phyloP scores from a whole-genome alignment of 2,113 vertebrate genomes.

The Gopherus evgoodei region DNA sequence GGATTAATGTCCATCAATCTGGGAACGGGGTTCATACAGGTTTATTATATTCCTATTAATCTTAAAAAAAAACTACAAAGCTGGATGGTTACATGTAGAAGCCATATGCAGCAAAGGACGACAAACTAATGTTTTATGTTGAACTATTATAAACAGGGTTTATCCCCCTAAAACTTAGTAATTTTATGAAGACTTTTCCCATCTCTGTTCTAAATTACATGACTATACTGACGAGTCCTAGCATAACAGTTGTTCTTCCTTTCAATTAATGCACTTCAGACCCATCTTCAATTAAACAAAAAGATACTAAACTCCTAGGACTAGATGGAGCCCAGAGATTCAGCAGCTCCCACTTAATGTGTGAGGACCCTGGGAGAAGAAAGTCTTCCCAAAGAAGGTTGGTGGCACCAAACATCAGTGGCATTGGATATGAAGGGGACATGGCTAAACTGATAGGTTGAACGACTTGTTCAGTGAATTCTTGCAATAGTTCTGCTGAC shows the following conservation, averaged over 20 bases:
- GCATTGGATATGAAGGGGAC: neutral
- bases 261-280: neutral
- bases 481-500: neutral
- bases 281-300: rapidly evolving
- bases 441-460: neutral
- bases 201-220: neutral
- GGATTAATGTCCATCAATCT: slow-evolving; percentile 46
- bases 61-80: neutral
- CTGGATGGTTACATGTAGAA: neutral
- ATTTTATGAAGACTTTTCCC: slow-evolving; percentile 4
- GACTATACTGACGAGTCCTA: neutral
- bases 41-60: slow-evolving; percentile 44
- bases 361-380: rapidly evolving
- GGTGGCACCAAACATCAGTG: neutral
- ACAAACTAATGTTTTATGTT: neutral
- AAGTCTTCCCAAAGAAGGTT: neutral
- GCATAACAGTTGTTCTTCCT: neutral
- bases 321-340: neutral
- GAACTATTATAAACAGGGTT: neutral
- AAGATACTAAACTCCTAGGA: neutral
- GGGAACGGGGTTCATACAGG: slow-evolving; percentile 58
- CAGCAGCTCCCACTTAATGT: neutral
- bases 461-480: neutral
- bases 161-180: neutral
- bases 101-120: rapidly evolving